Percentiles rank a stretch among this genome's conserved stretches.
phyloP scores from a whole-genome alignment of 1,140 invertebrate genomes.

The Drosophila sucinea region DNA sequence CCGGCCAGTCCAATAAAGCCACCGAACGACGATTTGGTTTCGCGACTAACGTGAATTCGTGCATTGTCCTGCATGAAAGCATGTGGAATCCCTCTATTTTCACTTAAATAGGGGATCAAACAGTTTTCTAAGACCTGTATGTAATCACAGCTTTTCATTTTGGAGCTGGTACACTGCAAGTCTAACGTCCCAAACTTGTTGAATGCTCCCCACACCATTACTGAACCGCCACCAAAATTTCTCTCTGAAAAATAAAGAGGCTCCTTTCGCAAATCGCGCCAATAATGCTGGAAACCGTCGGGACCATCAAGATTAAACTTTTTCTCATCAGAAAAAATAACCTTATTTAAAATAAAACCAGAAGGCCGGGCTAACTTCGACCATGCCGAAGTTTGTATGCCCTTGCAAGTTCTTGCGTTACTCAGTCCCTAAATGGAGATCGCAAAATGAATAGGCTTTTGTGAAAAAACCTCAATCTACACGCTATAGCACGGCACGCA shows the following conservation, averaged over 20 bases:
- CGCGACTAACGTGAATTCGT: conserved; percentile 17
- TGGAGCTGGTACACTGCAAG: conserved; percentile 10
- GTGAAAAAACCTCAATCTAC: no score
- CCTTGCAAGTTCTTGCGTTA: no score
- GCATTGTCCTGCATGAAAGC: conserved; percentile 35
- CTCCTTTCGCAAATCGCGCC: no score
- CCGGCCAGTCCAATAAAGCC: conserved; percentile 23
- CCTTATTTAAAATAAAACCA: not conserved
- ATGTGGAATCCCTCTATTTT: not conserved
- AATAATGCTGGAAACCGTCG: not conserved
- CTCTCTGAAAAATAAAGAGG: no score
- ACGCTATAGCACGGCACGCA: no score
- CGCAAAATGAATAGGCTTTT: no score
- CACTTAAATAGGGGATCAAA: not conserved
- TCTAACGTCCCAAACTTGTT: conserved; percentile 12
- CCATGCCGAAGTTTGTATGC: no score
- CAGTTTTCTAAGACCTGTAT: not conserved
- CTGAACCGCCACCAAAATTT: no score
- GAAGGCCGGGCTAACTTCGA: no score
- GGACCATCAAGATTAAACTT: no score
- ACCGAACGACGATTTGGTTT: not conserved
- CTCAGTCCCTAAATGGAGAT: no score
- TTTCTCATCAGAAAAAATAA: not conserved
- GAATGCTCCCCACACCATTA: conserved; percentile 11
- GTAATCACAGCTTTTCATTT: conserved; percentile 1